A percentile compares a stretch with the other conserved stretches of the same genome.
These are phyloP conservation scores for Dolichotis patagonum DNA, from an alignment of 2,113 vertebrate species.

Conservation along the genomic window DNA sequence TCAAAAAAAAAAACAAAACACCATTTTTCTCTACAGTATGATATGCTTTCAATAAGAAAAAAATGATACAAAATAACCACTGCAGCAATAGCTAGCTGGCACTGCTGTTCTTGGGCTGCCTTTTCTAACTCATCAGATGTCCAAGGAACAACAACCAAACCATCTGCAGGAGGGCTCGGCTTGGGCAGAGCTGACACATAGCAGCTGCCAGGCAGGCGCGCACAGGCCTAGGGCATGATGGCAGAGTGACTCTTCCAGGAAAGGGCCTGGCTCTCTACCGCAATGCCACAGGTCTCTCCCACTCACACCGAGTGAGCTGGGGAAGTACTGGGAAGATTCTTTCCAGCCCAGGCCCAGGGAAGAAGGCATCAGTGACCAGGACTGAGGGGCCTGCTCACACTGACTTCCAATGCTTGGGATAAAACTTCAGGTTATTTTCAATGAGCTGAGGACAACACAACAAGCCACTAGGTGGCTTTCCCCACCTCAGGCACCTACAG, in stretches of 20 bases:
- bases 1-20: neutral
- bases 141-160: neutral
- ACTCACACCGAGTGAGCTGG: neutral
- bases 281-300: neutral
- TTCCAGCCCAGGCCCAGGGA: neutral
- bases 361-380: neutral
- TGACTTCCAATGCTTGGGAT: constrained; percentile 19
- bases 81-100: neutral
- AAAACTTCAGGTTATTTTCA: constrained; percentile 46
- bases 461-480: neutral
- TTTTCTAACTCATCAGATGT: neutral
- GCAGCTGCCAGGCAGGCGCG: neutral
- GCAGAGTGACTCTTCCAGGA: neutral
- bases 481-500: neutral
- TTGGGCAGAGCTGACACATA: neutral
- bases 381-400: neutral
- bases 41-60: neutral
- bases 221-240: neutral
- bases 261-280: neutral
- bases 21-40: neutral
- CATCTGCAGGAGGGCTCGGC: neutral
- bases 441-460: neutral
- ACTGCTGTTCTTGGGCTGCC: neutral
- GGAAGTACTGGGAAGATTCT: neutral
- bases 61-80: neutral